Evolutionary conservation across 2,797 vertebrate genomes (phyloP).

Genomic region (Sebastes itinus): DNA sequence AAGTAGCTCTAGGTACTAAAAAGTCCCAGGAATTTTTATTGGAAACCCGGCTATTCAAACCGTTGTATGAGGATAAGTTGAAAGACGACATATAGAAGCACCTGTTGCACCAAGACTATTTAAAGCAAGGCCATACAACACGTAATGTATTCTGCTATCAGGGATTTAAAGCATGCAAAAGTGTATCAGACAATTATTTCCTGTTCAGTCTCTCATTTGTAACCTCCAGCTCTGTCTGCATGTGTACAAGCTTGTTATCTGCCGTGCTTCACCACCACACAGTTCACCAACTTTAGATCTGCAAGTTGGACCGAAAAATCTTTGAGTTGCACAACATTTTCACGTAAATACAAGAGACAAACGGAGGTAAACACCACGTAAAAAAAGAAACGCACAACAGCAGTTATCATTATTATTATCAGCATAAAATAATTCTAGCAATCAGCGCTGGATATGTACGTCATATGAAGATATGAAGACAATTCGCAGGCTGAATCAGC

Average conservation of each 20-base stretch:
- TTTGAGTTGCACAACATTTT: neutral
- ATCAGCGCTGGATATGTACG: neutral
- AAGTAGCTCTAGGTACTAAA: too few species aligned
- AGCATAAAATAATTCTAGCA: neutral
- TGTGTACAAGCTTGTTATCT: neutral
- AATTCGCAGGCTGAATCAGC: neutral
- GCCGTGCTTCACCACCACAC: neutral
- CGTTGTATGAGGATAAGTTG: too few species aligned
- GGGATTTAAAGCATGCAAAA: neutral
- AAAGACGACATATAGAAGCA: too few species aligned
- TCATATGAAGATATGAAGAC: neutral
- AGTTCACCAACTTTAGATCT: neutral
- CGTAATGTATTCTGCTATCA: neutral
- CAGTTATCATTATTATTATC: neutral
- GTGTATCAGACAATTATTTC: neutral
- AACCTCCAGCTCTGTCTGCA: neutral
- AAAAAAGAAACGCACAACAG: neutral
- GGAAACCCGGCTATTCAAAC: too few species aligned
- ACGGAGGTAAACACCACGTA: neutral
- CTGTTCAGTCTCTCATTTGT: neutral
- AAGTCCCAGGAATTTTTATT: too few species aligned
- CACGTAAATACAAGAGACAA: slow-evolving; percentile 1
- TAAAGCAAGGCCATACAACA: neutral
- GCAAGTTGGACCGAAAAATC: neutral
- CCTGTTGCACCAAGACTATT: too few species aligned